Base-by-base conservation (phyloP, 2,113 vertebrate species). In the Hippocampus abdominalis region DNA sequence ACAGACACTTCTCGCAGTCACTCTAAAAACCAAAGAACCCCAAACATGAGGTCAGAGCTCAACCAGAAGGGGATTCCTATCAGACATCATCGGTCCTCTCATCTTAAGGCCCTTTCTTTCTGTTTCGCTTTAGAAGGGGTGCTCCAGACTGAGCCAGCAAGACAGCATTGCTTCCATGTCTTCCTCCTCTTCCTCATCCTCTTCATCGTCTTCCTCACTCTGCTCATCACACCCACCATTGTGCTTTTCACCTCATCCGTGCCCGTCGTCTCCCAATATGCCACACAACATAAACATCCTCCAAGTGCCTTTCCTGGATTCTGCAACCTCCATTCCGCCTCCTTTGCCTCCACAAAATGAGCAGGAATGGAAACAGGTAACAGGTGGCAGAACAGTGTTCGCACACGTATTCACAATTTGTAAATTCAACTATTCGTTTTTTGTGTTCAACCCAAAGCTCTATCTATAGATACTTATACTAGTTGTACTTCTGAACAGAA, bases 311-410 rank as follows among this genome's bases (percentile, higher is more conserved):
- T 91, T 89, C 73, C 81, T 93, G 77, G 91, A 93, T 79, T 91
- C 82, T 42, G 69, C 90, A n/a, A 79, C 80, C 10, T 83, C 86
- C 3, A 66, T 88, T 29, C 56, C 87, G 27, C 69, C 76, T 36
- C 85, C 90, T 11, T 88, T 90, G 1, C 53, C 91, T 40, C 79
- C 86, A 20, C 81, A 88, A 16, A 80, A 86, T 2, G 91, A 93
- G 36, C 78, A 84, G 42, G 95, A 97, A 57, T 96, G 95, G 96
- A 94, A 96, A 77, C 97, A 99, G 90, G 96, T 98, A 96, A 77
- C 97, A 98, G 15, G 21, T 71, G 21, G 5, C 10, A 54, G 7
- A 2, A n/a, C 20, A 54, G 20, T 54, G 20, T 54, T n/a, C 5
- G 11, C 54, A 4, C 11, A 56, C 10, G 3, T 25, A 12, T 56